Percentiles rank a stretch among this genome's conserved stretches.
These are phyloP conservation scores for Heliothis peltigera DNA, from an alignment of 2,888 invertebrate genomes.

Conservation along the genomic window DNA sequence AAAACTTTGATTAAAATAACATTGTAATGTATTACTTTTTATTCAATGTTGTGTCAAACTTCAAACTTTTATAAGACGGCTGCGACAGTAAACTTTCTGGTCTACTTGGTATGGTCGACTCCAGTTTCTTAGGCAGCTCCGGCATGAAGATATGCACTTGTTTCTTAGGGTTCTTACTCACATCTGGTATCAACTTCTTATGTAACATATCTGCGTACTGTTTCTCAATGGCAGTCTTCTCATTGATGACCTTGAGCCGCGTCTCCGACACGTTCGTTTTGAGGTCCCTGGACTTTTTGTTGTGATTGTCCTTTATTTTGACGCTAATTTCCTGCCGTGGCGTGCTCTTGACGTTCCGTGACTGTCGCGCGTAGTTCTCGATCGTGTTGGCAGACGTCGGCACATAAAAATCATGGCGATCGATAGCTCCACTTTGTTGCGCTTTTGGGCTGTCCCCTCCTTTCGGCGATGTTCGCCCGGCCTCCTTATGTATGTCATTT, in stretches of 20 bases:
- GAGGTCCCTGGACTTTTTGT: constrained; percentile 78
- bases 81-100: constrained; percentile 81
- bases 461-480: constrained; percentile 72
- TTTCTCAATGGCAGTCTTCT: constrained; percentile 80
- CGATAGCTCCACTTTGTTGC: constrained; percentile 79
- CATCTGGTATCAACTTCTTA: constrained; percentile 83
- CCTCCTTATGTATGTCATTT: constrained; percentile 77
- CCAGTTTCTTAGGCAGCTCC: constrained; percentile 89
- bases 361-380: constrained; percentile 87
- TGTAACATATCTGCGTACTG: constrained; percentile 84
- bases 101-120: constrained; percentile 73
- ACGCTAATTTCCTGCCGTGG: constrained; percentile 72
- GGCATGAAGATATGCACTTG: constrained; percentile 95
- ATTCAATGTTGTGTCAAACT: constrained; percentile 51
- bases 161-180: constrained; percentile 85
- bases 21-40: constrained; percentile 35
- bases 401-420: constrained; percentile 84
- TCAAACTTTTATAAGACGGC: constrained; percentile 65
- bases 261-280: constrained; percentile 77
- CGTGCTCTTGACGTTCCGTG: constrained; percentile 83
- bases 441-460: constrained; percentile 75
- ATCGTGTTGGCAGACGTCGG: constrained; percentile 86
- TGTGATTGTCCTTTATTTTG: constrained; percentile 71
- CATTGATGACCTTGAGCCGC: constrained; percentile 80
- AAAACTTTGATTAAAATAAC: constrained; percentile 12